These are phyloP conservation scores for Drosophila serrata DNA, from an alignment of 1,140 invertebrate species.

Conservation along the genomic window DNA sequence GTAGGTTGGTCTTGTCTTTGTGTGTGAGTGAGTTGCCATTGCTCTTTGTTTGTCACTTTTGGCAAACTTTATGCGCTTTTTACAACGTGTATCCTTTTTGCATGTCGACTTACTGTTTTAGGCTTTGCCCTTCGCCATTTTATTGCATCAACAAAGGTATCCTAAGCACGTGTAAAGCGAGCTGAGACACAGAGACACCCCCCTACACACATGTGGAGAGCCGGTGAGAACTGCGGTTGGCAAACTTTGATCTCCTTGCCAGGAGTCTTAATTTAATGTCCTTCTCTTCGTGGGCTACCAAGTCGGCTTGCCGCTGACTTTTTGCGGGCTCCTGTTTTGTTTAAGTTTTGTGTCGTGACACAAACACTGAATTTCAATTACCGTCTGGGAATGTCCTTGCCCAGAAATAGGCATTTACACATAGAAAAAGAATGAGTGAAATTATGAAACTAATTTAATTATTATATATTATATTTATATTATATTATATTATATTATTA, in stretches of 20 bases:
- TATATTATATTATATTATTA: no score
- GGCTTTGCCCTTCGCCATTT: constrained; percentile 46
- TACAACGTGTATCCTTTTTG: constrained; percentile 75
- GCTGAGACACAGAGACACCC: background rate
- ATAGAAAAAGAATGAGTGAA: background rate
- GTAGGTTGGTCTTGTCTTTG: constrained; percentile 4
- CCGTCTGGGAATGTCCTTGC: constrained; percentile 24
- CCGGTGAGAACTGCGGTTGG: constrained; percentile 27
- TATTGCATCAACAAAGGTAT: constrained; percentile 70
- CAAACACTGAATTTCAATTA: constrained; percentile 55
- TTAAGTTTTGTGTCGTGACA: constrained; percentile 51
- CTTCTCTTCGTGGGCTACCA: constrained; percentile 24
- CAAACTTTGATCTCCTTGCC: constrained; percentile 45
- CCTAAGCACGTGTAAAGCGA: constrained; percentile 45
- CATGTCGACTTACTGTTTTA: constrained; percentile 67
- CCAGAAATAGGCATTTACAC: constrained; percentile 4
- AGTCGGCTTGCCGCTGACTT: constrained; percentile 36
- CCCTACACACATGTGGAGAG: constrained; percentile 7
- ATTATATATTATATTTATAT: no score
- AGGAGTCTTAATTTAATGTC: constrained; percentile 48
- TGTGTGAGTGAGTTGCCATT: constrained; percentile 16
- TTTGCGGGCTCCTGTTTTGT: constrained; percentile 34
- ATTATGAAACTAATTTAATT: no score
- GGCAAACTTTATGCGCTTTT: constrained; percentile 77
- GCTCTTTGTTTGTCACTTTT: constrained; percentile 67